Base-by-base conservation (phyloP, 1,140 invertebrate genomes). In the Pinna nobilis region DNA sequence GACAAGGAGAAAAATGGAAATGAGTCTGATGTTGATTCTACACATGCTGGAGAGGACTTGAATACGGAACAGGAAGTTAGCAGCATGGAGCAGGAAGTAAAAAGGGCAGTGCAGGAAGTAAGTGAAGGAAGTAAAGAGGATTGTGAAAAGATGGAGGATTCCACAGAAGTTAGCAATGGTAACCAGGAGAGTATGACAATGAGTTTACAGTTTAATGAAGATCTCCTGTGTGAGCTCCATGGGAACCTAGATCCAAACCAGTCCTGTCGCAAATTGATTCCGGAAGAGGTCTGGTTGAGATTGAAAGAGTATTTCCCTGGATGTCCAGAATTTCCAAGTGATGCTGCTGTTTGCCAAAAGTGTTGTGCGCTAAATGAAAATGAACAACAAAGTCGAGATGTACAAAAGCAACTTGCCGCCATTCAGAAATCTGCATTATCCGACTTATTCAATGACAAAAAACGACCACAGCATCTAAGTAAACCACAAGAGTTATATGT, bases 251-350 rank as follows among this genome's bases (percentile, higher is more conserved):
- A 67, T 65, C 77, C 84, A 18, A 85, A 90, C 77, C 70, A 77
- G 32, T 79, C 70, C 30, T 79, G 83, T 70, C 70, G 91, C 41
- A 90, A 89, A 77, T 76, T 91, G 35, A 88, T 92, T 4, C 88
- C 90, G 3, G 69, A 82, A 3, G 87, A 89, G 80, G 90, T 90
- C 1, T 93, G 92, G 92, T 72, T 76, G 15, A 90, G 91, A 67
- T 77, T 92, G 15, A 84, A 85, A 70, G 89, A 89, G 72, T 91
- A 92, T 85, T 93, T 92, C 84, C 91, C 91, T 5, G 82, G 88
- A 30, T 88, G 90, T 49, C 88, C 88, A 28, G 89, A 91, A 70
- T 92, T 91, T 78, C 37, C 79, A 0, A 39, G 79, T 15, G 73
- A 76, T 33, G 80, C 87, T 23, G 25, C 74, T 11, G 72, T 88